Conservation (phyloP, 2,797 vertebrate species). For the Neopelma chrysocephalum region DNA sequence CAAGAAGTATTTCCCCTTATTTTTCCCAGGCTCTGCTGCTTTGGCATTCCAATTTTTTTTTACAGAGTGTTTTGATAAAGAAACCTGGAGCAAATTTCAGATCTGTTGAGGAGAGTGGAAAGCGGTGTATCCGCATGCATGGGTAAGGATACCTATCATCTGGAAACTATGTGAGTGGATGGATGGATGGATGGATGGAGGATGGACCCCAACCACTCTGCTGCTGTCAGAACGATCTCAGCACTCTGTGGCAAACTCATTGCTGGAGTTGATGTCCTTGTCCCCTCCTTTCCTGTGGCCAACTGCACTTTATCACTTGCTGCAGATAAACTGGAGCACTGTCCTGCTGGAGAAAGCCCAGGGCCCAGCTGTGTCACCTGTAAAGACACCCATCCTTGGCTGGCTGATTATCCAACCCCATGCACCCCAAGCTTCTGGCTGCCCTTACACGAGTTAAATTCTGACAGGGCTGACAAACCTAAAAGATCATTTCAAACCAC, state of each 20-base stretch:
- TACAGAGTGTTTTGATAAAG: background rate
- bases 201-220: background rate
- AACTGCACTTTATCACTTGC: background rate
- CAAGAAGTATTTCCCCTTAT: background rate
- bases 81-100: background rate
- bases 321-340: background rate
- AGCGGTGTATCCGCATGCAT: fast-evolving
- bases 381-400: background rate
- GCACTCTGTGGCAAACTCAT: fast-evolving
- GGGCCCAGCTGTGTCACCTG: background rate
- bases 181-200: background rate
- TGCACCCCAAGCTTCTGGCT: background rate
- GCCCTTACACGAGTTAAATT: background rate
- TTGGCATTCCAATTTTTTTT: background rate
- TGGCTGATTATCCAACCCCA: background rate
- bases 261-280: background rate
- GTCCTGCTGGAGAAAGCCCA: background rate
- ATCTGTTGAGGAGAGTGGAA: background rate
- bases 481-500: background rate
- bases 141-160: background rate
- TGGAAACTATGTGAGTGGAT: background rate
- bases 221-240: background rate
- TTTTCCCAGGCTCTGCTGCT: background rate
- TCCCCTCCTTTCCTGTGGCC: background rate
- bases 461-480: background rate